Base-by-base conservation (phyloP, 92 coral and sea anemone genomes). In the Chrysogorgia sp. region DNA sequence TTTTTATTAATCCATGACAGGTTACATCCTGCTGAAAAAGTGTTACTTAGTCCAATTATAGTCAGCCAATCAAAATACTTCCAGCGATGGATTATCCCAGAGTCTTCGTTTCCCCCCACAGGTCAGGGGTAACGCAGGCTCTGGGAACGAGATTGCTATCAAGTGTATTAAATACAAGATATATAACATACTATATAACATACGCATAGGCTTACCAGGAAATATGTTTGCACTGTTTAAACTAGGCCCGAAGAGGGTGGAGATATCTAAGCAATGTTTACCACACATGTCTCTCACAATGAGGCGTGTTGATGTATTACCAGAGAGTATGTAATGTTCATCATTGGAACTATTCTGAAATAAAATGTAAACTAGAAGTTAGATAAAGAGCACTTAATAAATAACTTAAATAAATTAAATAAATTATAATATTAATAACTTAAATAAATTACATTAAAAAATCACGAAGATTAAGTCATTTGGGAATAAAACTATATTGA, bases 221-320 rank as follows among this genome's bases (percentile, higher is more conserved):
- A 77, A 83, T 19, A 75, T 45, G 15, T 10, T 20, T 50, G 76
- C 83, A 20, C 47, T 23, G 31, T 56, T 58, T 53, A 43, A 17
- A 48, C 25, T 41, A 34, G 90, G 86, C 10, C 97, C 94, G 52
- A 86, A 90, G 53, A 89, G 76, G 35, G 92, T 63, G 8, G 97
- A 91, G 80, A 86, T 83, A 72, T 93, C 98, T 93, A 96, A 89
- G n/a, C 89, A 91, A 80, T 91, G 89, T 45, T 90, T 87, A 20
- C 98, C 98, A 19, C 89, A 84, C 97, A 93, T 93, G 71, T 93
- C 98, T 29, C 98, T 89, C 25, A 82, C 75, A 60, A 93, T 86
- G 14, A 93, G 66, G 3, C 98, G 90, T 58, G 88, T 88, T 57
- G 92, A 91, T 5, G 91, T 90, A 58, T 90, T 87, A 1, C 91